Evolutionary conservation across 2,797 vertebrate species (phyloP), one percentile per base, ranked within the genome.

Genomic region (Poecilia picta): DNA sequence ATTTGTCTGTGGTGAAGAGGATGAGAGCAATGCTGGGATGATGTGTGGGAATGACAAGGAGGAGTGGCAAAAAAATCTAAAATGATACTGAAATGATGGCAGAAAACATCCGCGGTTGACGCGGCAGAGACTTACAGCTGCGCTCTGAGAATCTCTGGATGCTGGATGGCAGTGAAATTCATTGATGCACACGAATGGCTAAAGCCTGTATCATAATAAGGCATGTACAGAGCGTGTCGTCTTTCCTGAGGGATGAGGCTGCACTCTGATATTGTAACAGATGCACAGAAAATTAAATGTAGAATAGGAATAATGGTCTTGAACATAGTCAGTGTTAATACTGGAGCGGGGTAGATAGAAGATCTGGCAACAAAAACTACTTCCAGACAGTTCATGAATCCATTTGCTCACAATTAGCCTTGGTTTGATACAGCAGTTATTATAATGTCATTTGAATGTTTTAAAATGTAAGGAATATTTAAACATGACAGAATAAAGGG

Each of bases 121-220:
- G 36, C 66, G 23, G 47, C 55, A 68, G 20, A 47, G 46, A 82
- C 77, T 81, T 64, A n/a, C 83, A 87, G 81, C 78, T 89, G 76
- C 68, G 80, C 78, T 85, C 72, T 66, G 28, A 81, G 31, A 13
- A 0, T 82, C 36, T 83, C 70, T 23, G 80, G 53, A 57, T 13
- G 53, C 59, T 77, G 20, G 73, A 71, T 23, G 43, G 31, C 25
- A 78, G 78, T 70, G 13, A 49, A 31, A 83, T 83, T 75, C 8
- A 86, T 85, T 72, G n/a, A 85, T 77, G 43, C 76, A 77, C 68
- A 74, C 80, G 77, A 77, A 71, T 4, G 8, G 4, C 33, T 79
- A 28, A 12, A 33, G 72, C 8, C n/a, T n/a, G 20, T 41, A 25
- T 41, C 23, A 41, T 74, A 28, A 74, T n/a, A 33, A 79, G 78